Percentiles rank a stretch among this genome's conserved stretches.
Conservation (phyloP, 2,797 vertebrate genomes). For the Varecia variegata region DNA sequence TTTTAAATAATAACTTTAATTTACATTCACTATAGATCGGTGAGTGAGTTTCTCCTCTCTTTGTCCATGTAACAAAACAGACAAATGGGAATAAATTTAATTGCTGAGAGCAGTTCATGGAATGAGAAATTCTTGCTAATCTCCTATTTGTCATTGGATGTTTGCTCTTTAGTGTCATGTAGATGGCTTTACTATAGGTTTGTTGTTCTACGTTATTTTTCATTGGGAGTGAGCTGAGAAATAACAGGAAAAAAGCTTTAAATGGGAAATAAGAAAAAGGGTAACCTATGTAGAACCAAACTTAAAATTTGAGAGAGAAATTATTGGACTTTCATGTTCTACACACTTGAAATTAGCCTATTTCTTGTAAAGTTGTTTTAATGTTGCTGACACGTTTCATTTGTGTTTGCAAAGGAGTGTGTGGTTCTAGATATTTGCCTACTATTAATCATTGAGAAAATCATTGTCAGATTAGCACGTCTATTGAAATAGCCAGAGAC, state of each 20-base stretch:
- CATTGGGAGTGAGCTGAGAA: neutral
- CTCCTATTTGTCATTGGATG: neutral
- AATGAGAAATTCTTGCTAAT: conserved; percentile 2
- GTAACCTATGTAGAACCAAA: neutral
- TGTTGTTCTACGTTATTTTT: neutral
- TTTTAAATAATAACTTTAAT: conserved; percentile 25
- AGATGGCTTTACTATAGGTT: neutral
- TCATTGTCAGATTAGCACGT: neutral
- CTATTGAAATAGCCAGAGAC: neutral
- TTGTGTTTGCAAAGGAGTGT: neutral
- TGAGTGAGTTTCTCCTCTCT: conserved; percentile 65
- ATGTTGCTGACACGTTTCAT: neutral
- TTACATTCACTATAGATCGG: conserved; percentile 4
- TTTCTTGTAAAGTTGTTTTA: conserved; percentile 37
- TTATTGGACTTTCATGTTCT: neutral
- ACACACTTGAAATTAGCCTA: neutral
- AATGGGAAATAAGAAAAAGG: neutral
- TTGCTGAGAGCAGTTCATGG: neutral
- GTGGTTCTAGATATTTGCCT: neutral
- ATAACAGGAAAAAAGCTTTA: neutral
- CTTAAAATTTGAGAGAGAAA: neutral
- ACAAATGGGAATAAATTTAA: conserved; percentile 23
- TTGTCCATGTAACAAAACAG: conserved; percentile 57
- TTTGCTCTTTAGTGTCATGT: conserved; percentile 5
- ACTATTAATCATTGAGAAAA: neutral